Evolutionary conservation across 2,113 vertebrate species (phyloP), one percentile per base, ranked within the genome.

Genomic region (Prinia subflava): DNA sequence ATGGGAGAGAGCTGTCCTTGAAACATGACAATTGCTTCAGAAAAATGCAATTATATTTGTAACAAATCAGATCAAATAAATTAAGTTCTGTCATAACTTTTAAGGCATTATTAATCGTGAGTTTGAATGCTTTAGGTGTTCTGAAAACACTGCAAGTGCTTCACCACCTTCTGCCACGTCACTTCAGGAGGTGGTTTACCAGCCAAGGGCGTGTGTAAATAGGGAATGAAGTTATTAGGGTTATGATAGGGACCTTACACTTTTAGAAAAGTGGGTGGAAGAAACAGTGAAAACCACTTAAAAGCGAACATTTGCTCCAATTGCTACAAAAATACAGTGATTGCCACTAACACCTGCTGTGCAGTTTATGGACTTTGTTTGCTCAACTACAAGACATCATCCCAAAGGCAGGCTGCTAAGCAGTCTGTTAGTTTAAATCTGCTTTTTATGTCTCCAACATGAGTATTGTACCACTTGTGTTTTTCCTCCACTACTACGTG

Each of bases 331-430:
- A 96, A 96, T 90, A 91, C 0, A 91, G 82, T 68, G 78, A 89
- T 64, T 93, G 47, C 84, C 84, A 80, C 92, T 94, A 95, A 89
- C 80, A 94, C 95, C 94, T 94, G 90, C 94, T 96, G 81, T 75
- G 95, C 82, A 22, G 63, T 92, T 96, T 92, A 92, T 80, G 55
- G 80, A 69, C 90, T 92, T 53, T 10, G 56, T 92, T 90, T 94
- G 78, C 68, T 90, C 73, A 90, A 7, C 63, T 71, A 82, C 33
- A 90, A 93, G 78, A 82, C 86, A 80, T 81, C 93, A 90, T 78
- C 57, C 69, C 84, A 90, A 94, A 93, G 70, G 87, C 90, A 96
- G 90, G 83, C 90, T 93, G 76, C 53, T 94, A 89, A 71, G 12
- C 65, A 87, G 67, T 83, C 80, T 89, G 47, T 80, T 80, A 49